Percentiles rank a stretch among this genome's conserved stretches.
phyloP scores from a whole-genome alignment of 2,888 invertebrate genomes.

The Sclerodermus sp. region DNA sequence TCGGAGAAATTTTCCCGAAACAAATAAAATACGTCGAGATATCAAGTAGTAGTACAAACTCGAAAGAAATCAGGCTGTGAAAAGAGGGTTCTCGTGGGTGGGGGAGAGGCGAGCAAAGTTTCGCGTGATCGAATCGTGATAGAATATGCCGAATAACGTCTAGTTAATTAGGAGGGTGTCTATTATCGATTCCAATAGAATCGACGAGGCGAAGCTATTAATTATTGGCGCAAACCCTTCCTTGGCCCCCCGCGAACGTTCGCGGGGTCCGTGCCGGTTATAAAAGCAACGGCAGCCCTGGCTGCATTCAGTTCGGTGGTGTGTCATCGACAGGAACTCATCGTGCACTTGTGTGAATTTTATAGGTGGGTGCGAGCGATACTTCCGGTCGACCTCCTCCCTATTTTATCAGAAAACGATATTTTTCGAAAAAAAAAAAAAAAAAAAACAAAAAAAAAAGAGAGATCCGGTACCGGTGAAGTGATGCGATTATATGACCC shows the following conservation, averaged over 20 bases:
- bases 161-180: no score
- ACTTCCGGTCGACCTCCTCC: background rate
- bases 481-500: no score
- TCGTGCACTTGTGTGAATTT: conserved; percentile 12
- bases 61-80: no score
- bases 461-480: no score
- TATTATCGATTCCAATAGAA: conserved; percentile 44
- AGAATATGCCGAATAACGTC: conserved; percentile 24
- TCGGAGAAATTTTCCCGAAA: no score
- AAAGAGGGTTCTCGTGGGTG: no score
- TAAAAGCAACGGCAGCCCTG: conserved; percentile 36
- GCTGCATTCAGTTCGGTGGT: conserved; percentile 46
- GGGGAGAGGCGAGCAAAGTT: no score
- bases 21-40: no score
- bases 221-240: conserved; percentile 22
- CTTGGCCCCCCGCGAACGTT: background rate
- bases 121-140: background rate
- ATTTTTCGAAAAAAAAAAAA: no score
- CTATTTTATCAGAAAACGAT: no score
- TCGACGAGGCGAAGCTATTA: conserved; percentile 24
- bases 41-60: no score
- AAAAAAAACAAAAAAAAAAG: no score
- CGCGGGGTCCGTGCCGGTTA: conserved; percentile 27
- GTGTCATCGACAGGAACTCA: conserved; percentile 39
- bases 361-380: conserved; percentile 29